phyloP scores from a whole-genome alignment of 2,888 invertebrate species.

The Toxonevra muliebris region DNA sequence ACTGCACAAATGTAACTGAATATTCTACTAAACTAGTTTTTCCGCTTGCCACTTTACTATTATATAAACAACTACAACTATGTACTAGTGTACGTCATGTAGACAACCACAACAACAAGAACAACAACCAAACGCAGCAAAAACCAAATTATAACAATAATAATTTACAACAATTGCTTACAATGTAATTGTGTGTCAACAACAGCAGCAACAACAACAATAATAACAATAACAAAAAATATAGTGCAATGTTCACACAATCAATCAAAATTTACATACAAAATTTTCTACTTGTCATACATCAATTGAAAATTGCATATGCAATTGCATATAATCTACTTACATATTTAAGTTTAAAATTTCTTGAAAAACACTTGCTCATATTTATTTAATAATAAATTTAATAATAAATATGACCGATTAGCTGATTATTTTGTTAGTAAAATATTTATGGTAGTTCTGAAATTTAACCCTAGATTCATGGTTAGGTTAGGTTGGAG shows the following conservation, averaged over 20 bases:
- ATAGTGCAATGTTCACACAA: constrained; percentile 7
- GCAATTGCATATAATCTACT: too few relatives aligned
- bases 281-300: constrained; percentile 20
- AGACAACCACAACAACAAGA: neutral
- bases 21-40: constrained; percentile 42
- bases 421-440: too few relatives aligned
- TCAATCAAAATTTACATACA: constrained; percentile 10
- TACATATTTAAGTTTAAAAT: too few relatives aligned
- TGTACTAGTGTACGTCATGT: neutral
- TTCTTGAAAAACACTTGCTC: too few relatives aligned
- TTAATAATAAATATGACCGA: too few relatives aligned
- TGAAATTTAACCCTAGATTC: too few relatives aligned
- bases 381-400: too few relatives aligned
- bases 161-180: too few relatives aligned
- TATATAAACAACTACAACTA: neutral
- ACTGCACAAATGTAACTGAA: constrained; percentile 18
- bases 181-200: constrained; percentile 1
- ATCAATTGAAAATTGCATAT: constrained; percentile 16
- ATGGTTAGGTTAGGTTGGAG: too few relatives aligned
- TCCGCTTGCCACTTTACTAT: constrained; percentile 21
- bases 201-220: constrained; percentile 1
- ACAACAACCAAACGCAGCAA: too few relatives aligned
- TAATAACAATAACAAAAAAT: neutral
- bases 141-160: too few relatives aligned
- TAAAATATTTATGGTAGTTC: too few relatives aligned